phyloP scores from a whole-genome alignment of 2,113 vertebrate species.

The Todiramphus saurophagus region DNA sequence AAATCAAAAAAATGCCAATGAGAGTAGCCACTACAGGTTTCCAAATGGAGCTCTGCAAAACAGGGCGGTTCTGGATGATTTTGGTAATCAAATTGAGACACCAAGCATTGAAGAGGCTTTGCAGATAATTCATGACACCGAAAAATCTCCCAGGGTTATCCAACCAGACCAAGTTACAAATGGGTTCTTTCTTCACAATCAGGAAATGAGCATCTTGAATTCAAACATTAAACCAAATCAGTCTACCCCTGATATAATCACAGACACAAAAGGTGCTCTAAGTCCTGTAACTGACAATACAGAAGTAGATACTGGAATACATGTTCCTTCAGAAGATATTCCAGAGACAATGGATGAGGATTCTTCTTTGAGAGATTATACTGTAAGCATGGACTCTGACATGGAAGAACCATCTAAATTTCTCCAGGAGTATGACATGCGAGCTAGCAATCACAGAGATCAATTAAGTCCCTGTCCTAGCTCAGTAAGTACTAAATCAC shows the following conservation, averaged over 20 bases:
- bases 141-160: conserved; percentile 76
- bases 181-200: conserved; percentile 93
- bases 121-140: conserved; percentile 89
- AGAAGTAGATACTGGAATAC: conserved; percentile 94
- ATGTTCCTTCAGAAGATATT: conserved; percentile 93
- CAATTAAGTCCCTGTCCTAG: conserved; percentile 86
- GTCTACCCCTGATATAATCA: conserved; percentile 76
- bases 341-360: conserved; percentile 95
- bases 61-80: conserved; percentile 75
- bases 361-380: conserved; percentile 93
- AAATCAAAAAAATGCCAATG: conserved; percentile 57
- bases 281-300: conserved; percentile 87
- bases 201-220: conserved; percentile 73
- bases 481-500: conserved; percentile 85
- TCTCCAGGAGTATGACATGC: conserved; percentile 84
- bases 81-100: conserved; percentile 77
- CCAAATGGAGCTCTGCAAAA: conserved; percentile 83
- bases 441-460: conserved; percentile 74
- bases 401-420: conserved; percentile 82
- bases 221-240: conserved; percentile 73
- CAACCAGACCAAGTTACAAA: conserved; percentile 80
- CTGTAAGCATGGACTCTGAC: conserved; percentile 93
- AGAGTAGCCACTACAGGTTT: conserved; percentile 60
- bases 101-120: conserved; percentile 93
- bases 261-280: conserved; percentile 80